Conservation (phyloP, 2,797 vertebrate genomes). For the Microctenopoma steveboyesi region DNA sequence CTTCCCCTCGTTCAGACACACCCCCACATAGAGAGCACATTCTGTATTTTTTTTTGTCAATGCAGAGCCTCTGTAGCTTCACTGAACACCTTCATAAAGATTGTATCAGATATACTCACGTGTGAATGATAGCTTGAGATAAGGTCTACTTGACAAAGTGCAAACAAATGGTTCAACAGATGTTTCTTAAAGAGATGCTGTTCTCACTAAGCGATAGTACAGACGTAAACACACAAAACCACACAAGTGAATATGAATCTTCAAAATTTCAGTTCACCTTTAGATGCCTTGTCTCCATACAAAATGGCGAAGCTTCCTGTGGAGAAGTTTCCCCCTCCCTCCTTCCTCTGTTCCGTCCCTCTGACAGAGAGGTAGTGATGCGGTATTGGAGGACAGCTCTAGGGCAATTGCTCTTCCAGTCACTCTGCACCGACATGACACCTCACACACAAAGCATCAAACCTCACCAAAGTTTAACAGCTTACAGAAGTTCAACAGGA, state of each 20-base stretch:
- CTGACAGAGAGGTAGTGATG: constrained; percentile 48
- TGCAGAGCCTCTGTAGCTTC: constrained; percentile 34
- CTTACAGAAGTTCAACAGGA: constrained; percentile 32
- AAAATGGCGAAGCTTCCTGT: constrained; percentile 69
- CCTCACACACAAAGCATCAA: constrained; percentile 44
- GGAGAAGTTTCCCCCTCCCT: constrained; percentile 35
- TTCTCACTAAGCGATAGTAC: constrained; percentile 8
- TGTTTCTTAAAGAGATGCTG: constrained; percentile 25
- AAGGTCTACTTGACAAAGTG: constrained; percentile 10
- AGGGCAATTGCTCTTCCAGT: constrained; percentile 67
- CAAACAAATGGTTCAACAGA: constrained; percentile 32
- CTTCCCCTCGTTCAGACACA: constrained; percentile 79
- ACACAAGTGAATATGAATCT: constrained; percentile 4
- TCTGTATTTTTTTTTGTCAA: constrained; percentile 42
- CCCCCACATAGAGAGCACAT: constrained; percentile 66
- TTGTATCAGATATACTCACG: constrained; percentile 17
- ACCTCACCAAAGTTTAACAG: constrained; percentile 41
- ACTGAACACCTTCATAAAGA: constrained; percentile 37
- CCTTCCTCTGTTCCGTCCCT: constrained; percentile 12
- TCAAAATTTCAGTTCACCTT: constrained; percentile 11
- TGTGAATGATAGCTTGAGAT: constrained; percentile 17
- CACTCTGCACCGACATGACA: constrained; percentile 60
- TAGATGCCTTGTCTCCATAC: constrained; percentile 23
- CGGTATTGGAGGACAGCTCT: constrained; percentile 68
- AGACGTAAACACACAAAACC: constrained; percentile 7